A percentile compares a stretch with the other conserved stretches of the same genome.
These are phyloP conservation scores for Rachycentron canadum DNA, from an alignment of 2,797 vertebrate species.

Conservation along the genomic window DNA sequence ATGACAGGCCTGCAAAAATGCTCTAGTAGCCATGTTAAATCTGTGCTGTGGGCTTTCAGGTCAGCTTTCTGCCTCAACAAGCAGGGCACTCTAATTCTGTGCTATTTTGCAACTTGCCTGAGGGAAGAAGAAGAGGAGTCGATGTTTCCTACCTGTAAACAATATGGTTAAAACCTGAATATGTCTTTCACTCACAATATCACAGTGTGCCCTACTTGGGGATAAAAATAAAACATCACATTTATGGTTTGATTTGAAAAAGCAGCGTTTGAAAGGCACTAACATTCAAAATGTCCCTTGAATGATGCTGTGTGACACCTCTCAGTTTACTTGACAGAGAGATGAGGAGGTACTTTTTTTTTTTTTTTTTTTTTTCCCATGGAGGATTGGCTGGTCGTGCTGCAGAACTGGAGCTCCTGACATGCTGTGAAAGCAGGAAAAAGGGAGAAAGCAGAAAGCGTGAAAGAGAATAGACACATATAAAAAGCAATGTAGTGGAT, in stretches of 20 bases:
- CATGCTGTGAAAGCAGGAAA: not conserved
- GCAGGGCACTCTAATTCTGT: conserved; percentile 41
- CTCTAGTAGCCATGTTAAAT: conserved; percentile 28
- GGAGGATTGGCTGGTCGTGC: conserved; percentile 25
- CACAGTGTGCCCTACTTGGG: conserved; percentile 46
- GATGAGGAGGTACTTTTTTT: conserved; percentile 56
- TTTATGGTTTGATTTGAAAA: conserved; percentile 28
- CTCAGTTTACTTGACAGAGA: conserved; percentile 34
- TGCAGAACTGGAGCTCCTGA: conserved; percentile 23
- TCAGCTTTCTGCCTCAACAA: conserved; percentile 58
- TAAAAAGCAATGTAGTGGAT: not conserved
- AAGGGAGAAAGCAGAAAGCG: not conserved
- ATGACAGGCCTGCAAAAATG: conserved; percentile 23
- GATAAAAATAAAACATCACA: conserved; percentile 45
- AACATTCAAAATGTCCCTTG: conserved; percentile 43
- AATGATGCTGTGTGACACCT: conserved; percentile 53
- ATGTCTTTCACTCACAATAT: conserved; percentile 38
- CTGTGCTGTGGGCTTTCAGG: conserved; percentile 50
- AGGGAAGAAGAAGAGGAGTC: conserved; percentile 42
- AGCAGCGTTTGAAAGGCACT: conserved; percentile 21
- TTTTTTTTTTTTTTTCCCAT: conserved; percentile 10
- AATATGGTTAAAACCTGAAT: conserved; percentile 36
- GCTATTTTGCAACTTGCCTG: conserved; percentile 49
- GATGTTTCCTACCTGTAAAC: conserved; percentile 61
- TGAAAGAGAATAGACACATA: not conserved